Base-by-base conservation (phyloP, 2,113 vertebrate species). In the Amphilophus citrinellus region DNA sequence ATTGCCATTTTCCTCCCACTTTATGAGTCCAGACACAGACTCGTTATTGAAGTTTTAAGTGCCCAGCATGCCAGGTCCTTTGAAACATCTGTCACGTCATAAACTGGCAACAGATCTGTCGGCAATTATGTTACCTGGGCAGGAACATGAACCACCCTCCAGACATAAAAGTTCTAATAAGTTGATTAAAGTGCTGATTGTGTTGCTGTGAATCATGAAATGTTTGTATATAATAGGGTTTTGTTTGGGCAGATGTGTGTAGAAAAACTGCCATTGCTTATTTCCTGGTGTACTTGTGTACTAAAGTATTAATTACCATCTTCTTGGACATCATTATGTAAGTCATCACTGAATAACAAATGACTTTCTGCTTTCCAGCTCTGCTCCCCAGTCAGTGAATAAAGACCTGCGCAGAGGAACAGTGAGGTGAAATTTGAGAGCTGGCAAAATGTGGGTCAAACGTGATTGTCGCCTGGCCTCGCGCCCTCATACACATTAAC, bases 361-460 rank as follows among this genome's bases (percentile, higher is more conserved):
- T 8, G 7, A n/a, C 6, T 27, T 63, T 73, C 53, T 79, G 85
- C 76, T 80, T 90, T 84, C 59, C 76, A 76, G 58, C 66, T 50
- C 18, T 53, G 78, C 79, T 84, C 6, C 61, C 57, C 76, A 61
- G 71, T 82, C 77, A 47, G 32, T 73, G 76, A 59, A 88, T 79
- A 83, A 77, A 87, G 53, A 79, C 39, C 42, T 24, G 61, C 6
- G 27, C 53, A 59, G 80, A 79, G 47, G 39, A 84, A 85, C 57
- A 35, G 84, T 75, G 81, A 77, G 82, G 68, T 91, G 92, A 85
- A 90, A 93, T 92, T 82, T 92, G 93, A 94, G 91, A 92, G 84
- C 89, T 61, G 87, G 56, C 77, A 82, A 92, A 94, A 96, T 94
- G 91, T 94, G 91, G 95, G 93, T 94, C 94, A 96, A 90, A 93